phyloP scores from a whole-genome alignment of 2,797 vertebrate genomes.

The Liasis olivaceus region DNA sequence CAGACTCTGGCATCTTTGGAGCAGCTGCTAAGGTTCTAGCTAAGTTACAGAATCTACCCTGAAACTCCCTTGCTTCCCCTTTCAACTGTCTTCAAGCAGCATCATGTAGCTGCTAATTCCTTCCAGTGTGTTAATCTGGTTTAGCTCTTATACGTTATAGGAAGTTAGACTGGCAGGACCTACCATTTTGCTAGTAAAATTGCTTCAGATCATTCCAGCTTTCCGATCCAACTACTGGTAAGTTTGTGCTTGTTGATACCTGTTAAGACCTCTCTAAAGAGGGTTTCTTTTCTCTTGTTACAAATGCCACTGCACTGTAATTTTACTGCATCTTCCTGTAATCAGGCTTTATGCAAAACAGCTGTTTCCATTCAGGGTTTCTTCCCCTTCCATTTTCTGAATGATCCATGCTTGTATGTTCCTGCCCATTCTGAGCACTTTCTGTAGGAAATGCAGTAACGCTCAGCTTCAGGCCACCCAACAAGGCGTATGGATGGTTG shows the following conservation, averaged over 20 bases:
- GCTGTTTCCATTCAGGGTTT: not conserved
- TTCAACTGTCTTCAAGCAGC: not conserved
- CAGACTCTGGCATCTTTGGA: not conserved
- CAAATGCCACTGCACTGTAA: not conserved
- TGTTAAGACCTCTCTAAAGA: not conserved
- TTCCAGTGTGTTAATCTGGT: not conserved
- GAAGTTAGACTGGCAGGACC: not conserved
- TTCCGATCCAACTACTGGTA: not conserved
- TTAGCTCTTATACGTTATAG: not conserved
- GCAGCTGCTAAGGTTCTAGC: not conserved
- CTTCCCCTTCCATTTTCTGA: not conserved
- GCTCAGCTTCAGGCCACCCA: not conserved
- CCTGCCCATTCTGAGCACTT: not conserved
- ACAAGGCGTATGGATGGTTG: slow-evolving; percentile 5
- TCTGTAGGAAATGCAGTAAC: not conserved
- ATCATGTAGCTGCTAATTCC: too few relatives aligned
- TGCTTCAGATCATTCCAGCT: not conserved
- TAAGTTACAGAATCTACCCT: too few relatives aligned
- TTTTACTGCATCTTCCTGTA: not conserved
- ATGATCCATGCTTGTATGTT: not conserved
- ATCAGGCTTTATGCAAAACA: not conserved
- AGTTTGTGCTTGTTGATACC: not conserved
- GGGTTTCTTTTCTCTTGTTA: not conserved
- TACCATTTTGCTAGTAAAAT: not conserved
- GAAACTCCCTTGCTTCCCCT: not conserved